Base-by-base conservation (phyloP, 37 sponge, comb jelly and placozoan species). In the Geodia barretti region DNA sequence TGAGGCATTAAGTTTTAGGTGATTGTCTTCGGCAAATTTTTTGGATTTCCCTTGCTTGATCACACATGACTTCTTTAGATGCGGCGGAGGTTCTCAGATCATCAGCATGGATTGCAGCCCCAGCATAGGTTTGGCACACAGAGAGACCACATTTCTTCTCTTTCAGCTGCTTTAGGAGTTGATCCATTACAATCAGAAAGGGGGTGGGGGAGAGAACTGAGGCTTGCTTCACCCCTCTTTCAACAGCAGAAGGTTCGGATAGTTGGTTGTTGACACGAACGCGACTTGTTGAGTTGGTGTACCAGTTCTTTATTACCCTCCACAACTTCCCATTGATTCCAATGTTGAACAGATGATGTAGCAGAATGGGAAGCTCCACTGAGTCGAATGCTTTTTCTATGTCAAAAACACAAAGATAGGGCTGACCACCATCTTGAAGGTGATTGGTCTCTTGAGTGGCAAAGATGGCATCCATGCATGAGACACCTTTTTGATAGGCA, bases 201-300 rank as follows among this genome's bases (percentile, higher is more conserved):
- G 32, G 32, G 4, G 37, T 31, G 7, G 70, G 70, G 34, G 70
- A 69, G 3, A 69, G 37, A 1, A 69, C 70, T 1, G 70, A 69
- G 37, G 35, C 70, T 35, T 69, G 70, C 34, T 69, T 69, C 37
- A 69, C 70, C 3, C 70, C 70, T 69, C 70, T 69, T 36, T 36
- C 34, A 5, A 69, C 37, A 35, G 7, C 23, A 23, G 26, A 34
- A 2, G 43, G 74, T 3, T 3, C 29, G 21, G 74, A 73, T 20
- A 73, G 5, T 34, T 35, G 2, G 37, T 31, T 36, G 70, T 7
- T 2, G 1, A 69, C 70, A 69, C 70, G 70, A 7, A 69, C 70
- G 24, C 42, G 35, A 39, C 74, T 39, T 7, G 43, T 39, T 32
- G 74, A 28, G 5, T 35, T 1, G 3, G 4, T 34, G 42, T 73